Evolutionary conservation across 1,140 invertebrate species (phyloP).

Genomic region (Drosophila leontia): DNA sequence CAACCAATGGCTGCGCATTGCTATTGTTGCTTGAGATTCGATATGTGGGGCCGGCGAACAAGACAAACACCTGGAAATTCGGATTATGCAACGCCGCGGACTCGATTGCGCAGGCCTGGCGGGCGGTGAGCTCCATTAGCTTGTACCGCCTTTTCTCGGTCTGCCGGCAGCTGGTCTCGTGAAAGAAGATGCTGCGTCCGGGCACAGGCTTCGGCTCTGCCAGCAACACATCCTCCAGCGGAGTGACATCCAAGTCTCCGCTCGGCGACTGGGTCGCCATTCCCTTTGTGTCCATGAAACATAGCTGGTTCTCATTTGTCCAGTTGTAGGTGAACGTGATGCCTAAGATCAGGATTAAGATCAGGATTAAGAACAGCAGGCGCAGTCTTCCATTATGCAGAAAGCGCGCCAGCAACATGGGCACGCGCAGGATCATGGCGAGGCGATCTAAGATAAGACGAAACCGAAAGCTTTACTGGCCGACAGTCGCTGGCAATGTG

Average conservation of each 20-base stretch:
- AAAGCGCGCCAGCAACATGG: slow-evolving; percentile 50
- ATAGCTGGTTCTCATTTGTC: slow-evolving; percentile 36
- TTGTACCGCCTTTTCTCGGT: slow-evolving; percentile 1
- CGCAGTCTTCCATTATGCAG: slow-evolving; percentile 67
- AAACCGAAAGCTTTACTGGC: neutral
- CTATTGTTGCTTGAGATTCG: slow-evolving; percentile 64
- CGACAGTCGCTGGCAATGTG: too few relatives aligned
- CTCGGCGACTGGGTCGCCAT: neutral
- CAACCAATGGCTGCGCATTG: slow-evolving; percentile 57
- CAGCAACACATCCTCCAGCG: slow-evolving; percentile 61
- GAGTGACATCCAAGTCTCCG: slow-evolving; percentile 3
- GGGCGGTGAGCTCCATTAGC: slow-evolving; percentile 82
- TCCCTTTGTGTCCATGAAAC: slow-evolving; percentile 33
- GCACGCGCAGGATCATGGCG: slow-evolving; percentile 69
- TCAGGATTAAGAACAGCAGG: slow-evolving; percentile 52
- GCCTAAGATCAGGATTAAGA: slow-evolving; percentile 34
- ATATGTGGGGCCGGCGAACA: slow-evolving; percentile 86
- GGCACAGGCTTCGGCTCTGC: slow-evolving; percentile 69
- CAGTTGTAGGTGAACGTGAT: slow-evolving; percentile 20
- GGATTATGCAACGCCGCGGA: slow-evolving; percentile 88
- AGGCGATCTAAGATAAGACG: neutral
- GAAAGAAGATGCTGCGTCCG: slow-evolving; percentile 87
- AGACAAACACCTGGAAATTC: slow-evolving; percentile 86
- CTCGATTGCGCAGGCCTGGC: slow-evolving; percentile 89
- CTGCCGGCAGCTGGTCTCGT: slow-evolving; percentile 86